phyloP scores from a whole-genome alignment of 2,797 vertebrate species.

The Balearica regulorum region DNA sequence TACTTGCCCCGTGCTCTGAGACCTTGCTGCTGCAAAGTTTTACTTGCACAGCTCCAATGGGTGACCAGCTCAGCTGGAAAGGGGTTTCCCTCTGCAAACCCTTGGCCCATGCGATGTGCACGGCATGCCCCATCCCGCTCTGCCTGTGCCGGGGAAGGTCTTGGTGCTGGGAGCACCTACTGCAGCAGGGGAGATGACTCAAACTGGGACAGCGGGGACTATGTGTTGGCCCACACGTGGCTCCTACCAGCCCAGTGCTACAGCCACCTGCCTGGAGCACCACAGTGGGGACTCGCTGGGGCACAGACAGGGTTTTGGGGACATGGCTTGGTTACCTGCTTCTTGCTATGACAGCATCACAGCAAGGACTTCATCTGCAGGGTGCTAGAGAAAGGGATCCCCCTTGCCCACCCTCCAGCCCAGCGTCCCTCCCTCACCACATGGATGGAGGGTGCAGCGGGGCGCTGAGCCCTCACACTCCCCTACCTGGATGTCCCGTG shows the following conservation, averaged over 20 bases:
- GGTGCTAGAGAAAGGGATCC: not conserved
- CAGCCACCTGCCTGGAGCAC: fast-evolving
- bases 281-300: not conserved
- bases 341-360: not conserved
- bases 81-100: not conserved
- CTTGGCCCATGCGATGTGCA: fast-evolving
- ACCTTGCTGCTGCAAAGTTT: not conserved
- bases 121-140: fast-evolving
- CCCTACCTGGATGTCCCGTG: slow-evolving; percentile 93
- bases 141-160: not conserved
- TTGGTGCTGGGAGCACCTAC: fast-evolving
- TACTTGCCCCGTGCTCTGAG: not conserved
- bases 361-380: not conserved
- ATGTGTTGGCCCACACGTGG: fast-evolving
- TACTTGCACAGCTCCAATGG: not conserved
- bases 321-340: not conserved
- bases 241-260: fast-evolving
- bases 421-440: not conserved
- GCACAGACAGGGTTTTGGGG: not conserved
- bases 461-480: not conserved
- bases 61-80: not conserved
- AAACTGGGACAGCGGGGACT: not conserved
- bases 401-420: not conserved
- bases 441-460: fast-evolving
- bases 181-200: not conserved